Percentiles rank a stretch among this genome's conserved stretches.
Evolutionary conservation across 1,140 invertebrate genomes (phyloP).

Genomic region (Achroia grisella): DNA sequence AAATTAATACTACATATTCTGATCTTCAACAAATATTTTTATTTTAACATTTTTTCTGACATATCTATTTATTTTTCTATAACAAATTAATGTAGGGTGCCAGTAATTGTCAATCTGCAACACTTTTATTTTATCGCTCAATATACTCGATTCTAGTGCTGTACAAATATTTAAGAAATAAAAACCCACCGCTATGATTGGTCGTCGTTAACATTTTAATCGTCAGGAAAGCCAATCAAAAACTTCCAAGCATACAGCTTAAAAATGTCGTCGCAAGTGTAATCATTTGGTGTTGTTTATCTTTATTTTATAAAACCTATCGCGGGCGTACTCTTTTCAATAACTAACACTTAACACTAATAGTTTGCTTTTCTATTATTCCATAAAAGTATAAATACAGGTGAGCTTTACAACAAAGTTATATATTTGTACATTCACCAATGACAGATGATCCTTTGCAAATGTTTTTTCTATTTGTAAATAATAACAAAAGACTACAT

Average conservation of each 20-base stretch:
- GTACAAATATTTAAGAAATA: too few species aligned
- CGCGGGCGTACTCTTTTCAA: constrained; percentile 20
- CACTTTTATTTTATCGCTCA: too few species aligned
- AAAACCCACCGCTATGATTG: constrained; percentile 16
- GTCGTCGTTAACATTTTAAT: constrained; percentile 11
- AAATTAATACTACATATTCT: too few species aligned
- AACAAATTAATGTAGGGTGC: too few species aligned
- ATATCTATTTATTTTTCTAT: too few species aligned
- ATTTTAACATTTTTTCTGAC: too few species aligned
- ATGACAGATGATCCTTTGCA: constrained; percentile 50
- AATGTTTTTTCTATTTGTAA: constrained; percentile 64
- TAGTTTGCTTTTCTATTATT: constrained; percentile 9
- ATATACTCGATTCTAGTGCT: too few species aligned
- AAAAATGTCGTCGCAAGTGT: constrained; percentile 62
- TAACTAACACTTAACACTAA: constrained; percentile 7
- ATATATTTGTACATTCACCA: constrained; percentile 34
- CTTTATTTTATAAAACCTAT: constrained; percentile 31
- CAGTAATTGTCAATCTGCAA: too few species aligned
- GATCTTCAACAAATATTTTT: too few species aligned
- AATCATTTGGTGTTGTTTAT: constrained; percentile 24
- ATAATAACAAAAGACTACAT: constrained; percentile 51
- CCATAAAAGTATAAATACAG: constrained; percentile 20
- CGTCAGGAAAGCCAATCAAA: constrained; percentile 36
- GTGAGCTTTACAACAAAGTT: constrained; percentile 12
- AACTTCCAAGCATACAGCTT: constrained; percentile 44